These are phyloP conservation scores for Tragelaphus oryx DNA, from an alignment of 2,797 vertebrate genomes.

Conservation along the genomic window DNA sequence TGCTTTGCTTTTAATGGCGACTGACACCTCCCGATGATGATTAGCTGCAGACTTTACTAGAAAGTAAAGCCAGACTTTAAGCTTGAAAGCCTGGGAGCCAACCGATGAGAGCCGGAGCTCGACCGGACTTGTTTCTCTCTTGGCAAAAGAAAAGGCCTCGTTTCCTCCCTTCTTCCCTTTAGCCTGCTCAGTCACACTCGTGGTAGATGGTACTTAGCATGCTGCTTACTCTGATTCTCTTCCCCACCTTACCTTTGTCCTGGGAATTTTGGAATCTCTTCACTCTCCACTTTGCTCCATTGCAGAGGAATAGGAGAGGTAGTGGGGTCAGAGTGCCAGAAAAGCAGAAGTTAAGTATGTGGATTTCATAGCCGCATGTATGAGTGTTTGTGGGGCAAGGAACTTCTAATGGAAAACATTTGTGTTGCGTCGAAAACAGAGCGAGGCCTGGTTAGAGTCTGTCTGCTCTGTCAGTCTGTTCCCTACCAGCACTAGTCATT, in stretches of 20 bases:
- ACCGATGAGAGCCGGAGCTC: slow-evolving; percentile 29
- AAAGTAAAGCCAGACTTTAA: slow-evolving; percentile 51
- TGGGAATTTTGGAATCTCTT: slow-evolving; percentile 32
- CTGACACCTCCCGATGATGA: slow-evolving; percentile 55
- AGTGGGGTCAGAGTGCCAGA: slow-evolving; percentile 53
- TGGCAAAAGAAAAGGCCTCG: slow-evolving; percentile 34
- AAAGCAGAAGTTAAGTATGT: slow-evolving; percentile 62
- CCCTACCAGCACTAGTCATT: slow-evolving; percentile 65
- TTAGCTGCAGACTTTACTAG: slow-evolving; percentile 53
- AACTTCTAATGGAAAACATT: slow-evolving; percentile 68
- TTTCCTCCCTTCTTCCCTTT: slow-evolving; percentile 22
- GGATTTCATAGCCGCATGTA: slow-evolving; percentile 57
- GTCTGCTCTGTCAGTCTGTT: slow-evolving; percentile 66
- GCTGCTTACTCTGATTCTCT: slow-evolving; percentile 20
- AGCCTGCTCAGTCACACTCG: background rate
- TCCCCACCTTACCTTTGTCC: slow-evolving; percentile 44
- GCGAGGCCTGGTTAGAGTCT: slow-evolving; percentile 62
- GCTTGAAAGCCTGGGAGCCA: slow-evolving; percentile 39
- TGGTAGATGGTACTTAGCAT: background rate
- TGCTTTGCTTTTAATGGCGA: slow-evolving; percentile 60
- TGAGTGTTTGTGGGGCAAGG: slow-evolving; percentile 70
- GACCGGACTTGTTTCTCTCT: slow-evolving; percentile 36
- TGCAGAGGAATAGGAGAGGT: slow-evolving; percentile 57
- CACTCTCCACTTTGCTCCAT: slow-evolving; percentile 35
- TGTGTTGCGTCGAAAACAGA: slow-evolving; percentile 69